Base-by-base conservation (phyloP, 2,888 invertebrate genomes). In the Sepiola atlantica region DNA sequence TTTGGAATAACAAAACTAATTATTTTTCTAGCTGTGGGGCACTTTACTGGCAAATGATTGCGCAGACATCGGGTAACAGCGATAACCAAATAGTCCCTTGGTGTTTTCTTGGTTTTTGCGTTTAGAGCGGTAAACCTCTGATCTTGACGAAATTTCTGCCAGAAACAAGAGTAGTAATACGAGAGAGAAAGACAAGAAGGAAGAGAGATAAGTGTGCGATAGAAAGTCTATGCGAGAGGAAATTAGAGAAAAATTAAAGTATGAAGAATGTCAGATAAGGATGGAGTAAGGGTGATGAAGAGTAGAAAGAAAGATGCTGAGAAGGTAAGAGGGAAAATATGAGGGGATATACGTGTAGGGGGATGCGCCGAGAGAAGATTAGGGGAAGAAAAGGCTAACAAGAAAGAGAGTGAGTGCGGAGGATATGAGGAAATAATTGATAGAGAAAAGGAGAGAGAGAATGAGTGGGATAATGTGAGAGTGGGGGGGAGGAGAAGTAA, bases 1-100 rank as follows among this genome's bases (percentile, higher is more conserved):
- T 77, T 77, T 77, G 77, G 77, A 77, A 77, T 77, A 77, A 77
- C 77, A 77, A 77, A 77, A 77, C 77, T 77, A 77, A 77, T 77
- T 77, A 77, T 77, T 77, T 77, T 77, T 77, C 77, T 32, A 77
- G 77, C 77, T 77, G 77, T n/a, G 77, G 32, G 77, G n/a, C 77
- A 77, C n/a, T 77, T 77, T 18, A n/a, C 77, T 77, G 16, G 77
- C 77, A 10, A 77, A 77, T 77, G 77, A 77, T 77, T 77, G 32
- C 77, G 3, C 77, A 77, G 77, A 77, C 77, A 77, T 77, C 77
- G n/a, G 16, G n/a, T 77, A 77, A 77, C n/a, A 77, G 77, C n/a
- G 77, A 77, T 77, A 77, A 77, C 77, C 77, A 77, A 77, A 77
- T 32, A 77, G 77, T 77, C 77, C 77, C 77, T 77, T 77, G 77